Evolutionary conservation across 2,888 invertebrate species (phyloP), one percentile per base, ranked within the genome.

Genomic region (Apomyelois bistriatella): DNA sequence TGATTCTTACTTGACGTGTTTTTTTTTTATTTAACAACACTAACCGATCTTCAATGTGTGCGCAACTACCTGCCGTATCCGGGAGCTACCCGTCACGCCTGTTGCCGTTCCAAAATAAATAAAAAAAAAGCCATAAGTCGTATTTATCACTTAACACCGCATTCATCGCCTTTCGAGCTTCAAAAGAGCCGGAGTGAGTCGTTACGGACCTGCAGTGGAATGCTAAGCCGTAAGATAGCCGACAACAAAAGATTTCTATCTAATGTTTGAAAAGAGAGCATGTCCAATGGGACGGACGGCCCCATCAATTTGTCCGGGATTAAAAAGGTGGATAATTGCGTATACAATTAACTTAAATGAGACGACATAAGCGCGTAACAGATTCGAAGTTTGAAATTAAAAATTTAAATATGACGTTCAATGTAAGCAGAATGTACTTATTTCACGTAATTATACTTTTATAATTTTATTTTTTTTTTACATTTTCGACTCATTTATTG

Each of bases 51-150:
- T 72, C 67, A 59, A 63, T 80, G 86, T 85, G 79, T 82, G 86
- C 52, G 84, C 77, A 66, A 68, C 86, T 88, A 87, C 88, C 87
- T 87, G 88, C 79, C 70, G 78, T 74, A 83, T 81, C 82, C 82
- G 82, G 82, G 76, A 78, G 81, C 78, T 69, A 72, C 72, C 72
- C 72, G 74, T 74, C 79, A 74, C 72, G 76, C 69, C 72, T 72
- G 74, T 73, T 76, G 75, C 75, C 70, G 70, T 72, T 74, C 65
- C 72, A 77, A 83, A 82, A 82, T 72, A 80, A 70, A 76, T 64
- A 62, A 72, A 80, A 78, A 80, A 78, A 73, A 74, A 63, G n/a
- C 37, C 36, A 51, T 48, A 60, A 57, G 59, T 49, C 61, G 64
- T 53, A 66, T 61, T 70, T 69, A 78, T 72, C 73, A 74, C 69